Base-by-base conservation (phyloP, 2,888 invertebrate genomes). In the Drosophila kambysellisi region DNA sequence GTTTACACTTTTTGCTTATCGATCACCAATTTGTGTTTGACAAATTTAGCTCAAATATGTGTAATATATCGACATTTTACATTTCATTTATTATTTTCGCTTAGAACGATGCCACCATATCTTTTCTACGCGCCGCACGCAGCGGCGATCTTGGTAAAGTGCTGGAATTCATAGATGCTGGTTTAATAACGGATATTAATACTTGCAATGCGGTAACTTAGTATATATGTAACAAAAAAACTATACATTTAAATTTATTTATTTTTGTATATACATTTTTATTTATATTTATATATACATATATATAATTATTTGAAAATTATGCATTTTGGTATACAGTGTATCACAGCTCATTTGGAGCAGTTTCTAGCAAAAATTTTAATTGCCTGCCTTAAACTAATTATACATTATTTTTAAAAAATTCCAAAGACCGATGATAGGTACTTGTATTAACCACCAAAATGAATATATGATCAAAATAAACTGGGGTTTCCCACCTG, bases 111-210 rank as follows among this genome's bases (percentile, higher is more conserved):
- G 97, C 98, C 88, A 98, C 98, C 94, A 99, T 99, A 92, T 97
- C 98, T 87, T 99, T 99, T 94, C 95, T 99, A 91, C 95, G 99
- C 90, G 99, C 99, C 88, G 99, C 99, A 76, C 95, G 99, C 88
- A 99, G 99, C 79, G 99, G 99, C 54, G 99, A 99, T 92, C 94
- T 99, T 86, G 98, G 98, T 90, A 98, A 98, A 93, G 97, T 99
- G 33, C 94, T 98, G 91, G 99, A 99, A 93, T 97, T 98, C 89
- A 95, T 99, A 83, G 97, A 98, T 94, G 95, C 95, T 46, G 95
- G 95, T 70, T 96, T 97, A 73, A 97, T 98, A 84, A 96, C 97
- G 83, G 99, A 99, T 92, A 99, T 99, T 93, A 99, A 99, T 94
- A 98, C 99, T 82, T 97, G 98, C 93, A 99, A 99, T 94, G 97